Base-by-base conservation (phyloP, 92 coral and sea anemone species). In the Scolanthus callimorphus region DNA sequence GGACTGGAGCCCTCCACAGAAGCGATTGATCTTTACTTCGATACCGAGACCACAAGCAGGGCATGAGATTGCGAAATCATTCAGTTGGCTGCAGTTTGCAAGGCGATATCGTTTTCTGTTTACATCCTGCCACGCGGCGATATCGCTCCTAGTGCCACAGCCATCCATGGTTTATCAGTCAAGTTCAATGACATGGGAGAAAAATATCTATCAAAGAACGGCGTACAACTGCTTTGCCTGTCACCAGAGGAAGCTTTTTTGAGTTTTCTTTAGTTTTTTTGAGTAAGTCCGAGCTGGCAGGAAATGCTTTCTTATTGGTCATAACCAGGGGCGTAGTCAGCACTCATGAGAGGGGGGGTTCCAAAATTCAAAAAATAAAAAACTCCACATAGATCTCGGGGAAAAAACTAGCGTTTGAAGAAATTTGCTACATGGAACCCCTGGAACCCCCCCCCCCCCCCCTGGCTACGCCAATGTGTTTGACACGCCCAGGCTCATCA, bases 401-500 rank as follows among this genome's bases (percentile, higher is more conserved):
- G n/a, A n/a, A n/a, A n/a, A n/a, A n/a, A n/a, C n/a, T n/a, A n/a
- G n/a, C n/a, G n/a, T n/a, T n/a, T n/a, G n/a, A n/a, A n/a, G n/a
- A n/a, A n/a, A n/a, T n/a, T n/a, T n/a, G n/a, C n/a, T n/a, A n/a
- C n/a, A n/a, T n/a, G n/a, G n/a, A n/a, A n/a, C n/a, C n/a, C n/a
- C n/a, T n/a, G n/a, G n/a, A n/a, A n/a, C n/a, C n/a, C n/a, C n/a
- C n/a, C n/a, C n/a, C n/a, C n/a, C n/a, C n/a, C n/a, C n/a, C n/a
- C n/a, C n/a, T n/a, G n/a, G n/a, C n/a, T n/a, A n/a, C n/a, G 55
- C 75, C 20, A 2, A 10, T 15, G 31, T 34, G 4, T 69, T 69
- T 20, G 75, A 69, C 57, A 15, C 51, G 0, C 67, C 75, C 10
- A 58, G 49, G 22, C 75, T 57, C 30, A n/a, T n/a, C n/a, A n/a